Conservation (phyloP, 2,797 vertebrate genomes). For the Lemur catta region DNA sequence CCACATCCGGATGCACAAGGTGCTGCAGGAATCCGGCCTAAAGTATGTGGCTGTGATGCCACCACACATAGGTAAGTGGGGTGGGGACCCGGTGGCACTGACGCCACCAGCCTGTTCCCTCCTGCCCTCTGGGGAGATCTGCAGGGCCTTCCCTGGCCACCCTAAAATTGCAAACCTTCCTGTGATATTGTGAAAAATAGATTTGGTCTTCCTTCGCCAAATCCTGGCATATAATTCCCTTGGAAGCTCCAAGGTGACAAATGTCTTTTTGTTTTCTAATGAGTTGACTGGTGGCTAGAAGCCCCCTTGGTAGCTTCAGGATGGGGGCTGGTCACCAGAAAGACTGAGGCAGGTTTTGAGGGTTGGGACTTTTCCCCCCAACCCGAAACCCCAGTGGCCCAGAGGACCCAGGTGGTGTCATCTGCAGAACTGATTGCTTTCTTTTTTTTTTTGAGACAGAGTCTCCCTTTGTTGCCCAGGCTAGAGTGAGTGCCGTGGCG, state of each 20-base stretch:
- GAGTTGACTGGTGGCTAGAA: not conserved
- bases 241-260: not conserved
- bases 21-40: constrained; percentile 88
- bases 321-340: not conserved
- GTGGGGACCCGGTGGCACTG: fast-evolving
- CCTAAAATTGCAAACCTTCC: not conserved
- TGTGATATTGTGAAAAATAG: not conserved
- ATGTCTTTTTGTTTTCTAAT: not conserved
- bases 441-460: no score
- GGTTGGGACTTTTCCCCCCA: not conserved
- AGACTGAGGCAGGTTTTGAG: not conserved
- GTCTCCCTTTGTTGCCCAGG: no score
- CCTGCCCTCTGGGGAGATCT: not conserved
- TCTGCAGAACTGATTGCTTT: no score
- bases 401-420: no score
- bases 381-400: not conserved
- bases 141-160: not conserved
- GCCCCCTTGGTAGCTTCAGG: not conserved
- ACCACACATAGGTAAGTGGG: constrained; percentile 91
- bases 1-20: constrained; percentile 91
- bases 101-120: not conserved
- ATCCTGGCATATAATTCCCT: not conserved
- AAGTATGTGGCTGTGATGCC: constrained; percentile 93
- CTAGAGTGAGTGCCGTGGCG: no score
- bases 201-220: not conserved